phyloP scores from a whole-genome alignment of 2,113 vertebrate species.

The Eulemur rufifrons region DNA sequence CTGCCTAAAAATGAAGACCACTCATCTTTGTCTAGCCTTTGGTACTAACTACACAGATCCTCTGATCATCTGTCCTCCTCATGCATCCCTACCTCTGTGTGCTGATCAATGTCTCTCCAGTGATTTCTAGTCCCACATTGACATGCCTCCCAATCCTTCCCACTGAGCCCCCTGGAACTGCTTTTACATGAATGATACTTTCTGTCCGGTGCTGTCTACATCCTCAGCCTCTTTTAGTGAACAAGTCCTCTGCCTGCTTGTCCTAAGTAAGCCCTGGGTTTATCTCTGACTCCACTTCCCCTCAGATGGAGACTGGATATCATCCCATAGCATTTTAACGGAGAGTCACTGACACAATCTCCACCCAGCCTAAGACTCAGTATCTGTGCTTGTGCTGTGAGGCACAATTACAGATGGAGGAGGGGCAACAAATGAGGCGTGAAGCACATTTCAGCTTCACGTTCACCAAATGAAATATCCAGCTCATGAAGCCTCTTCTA shows the following conservation, averaged over 20 bases:
- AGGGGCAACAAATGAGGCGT: background rate
- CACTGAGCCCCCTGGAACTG: background rate
- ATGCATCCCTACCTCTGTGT: background rate
- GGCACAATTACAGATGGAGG: too few species aligned
- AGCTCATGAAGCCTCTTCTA: background rate
- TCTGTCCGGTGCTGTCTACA: background rate
- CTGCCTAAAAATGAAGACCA: background rate
- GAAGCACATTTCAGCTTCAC: background rate
- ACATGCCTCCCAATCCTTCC: background rate
- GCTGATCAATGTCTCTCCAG: background rate
- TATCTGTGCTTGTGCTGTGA: background rate
- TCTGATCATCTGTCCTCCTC: background rate
- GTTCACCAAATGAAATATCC: background rate
- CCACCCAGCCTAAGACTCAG: background rate
- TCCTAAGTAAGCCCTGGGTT: background rate
- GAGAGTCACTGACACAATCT: background rate
- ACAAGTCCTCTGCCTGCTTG: background rate
- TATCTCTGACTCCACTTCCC: background rate
- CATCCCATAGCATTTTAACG: background rate
- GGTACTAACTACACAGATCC: background rate
- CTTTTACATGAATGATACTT: background rate
- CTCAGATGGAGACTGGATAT: background rate
- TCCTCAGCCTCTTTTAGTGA: background rate
- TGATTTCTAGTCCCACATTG: background rate
- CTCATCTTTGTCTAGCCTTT: background rate